These are phyloP conservation scores for Chiloscyllium punctatum DNA, from an alignment of 2,797 vertebrate species.

Conservation along the genomic window DNA sequence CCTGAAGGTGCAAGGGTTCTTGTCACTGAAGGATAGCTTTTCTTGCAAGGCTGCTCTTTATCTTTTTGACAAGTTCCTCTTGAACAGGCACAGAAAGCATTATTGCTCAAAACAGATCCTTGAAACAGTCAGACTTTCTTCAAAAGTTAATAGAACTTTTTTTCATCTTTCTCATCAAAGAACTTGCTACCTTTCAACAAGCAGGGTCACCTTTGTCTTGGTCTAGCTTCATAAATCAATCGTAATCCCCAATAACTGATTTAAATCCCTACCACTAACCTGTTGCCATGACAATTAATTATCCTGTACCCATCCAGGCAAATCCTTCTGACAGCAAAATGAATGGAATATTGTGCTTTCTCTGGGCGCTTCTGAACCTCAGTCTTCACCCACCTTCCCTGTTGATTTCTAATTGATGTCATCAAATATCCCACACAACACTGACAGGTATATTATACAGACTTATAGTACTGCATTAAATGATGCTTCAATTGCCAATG, in stretches of 20 bases:
- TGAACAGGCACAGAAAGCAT: constrained; percentile 21
- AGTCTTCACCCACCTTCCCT: not conserved
- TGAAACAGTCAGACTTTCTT: constrained; percentile 27
- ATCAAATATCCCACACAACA: constrained; percentile 20
- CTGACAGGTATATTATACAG: constrained; percentile 18
- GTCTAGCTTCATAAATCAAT: constrained; percentile 34
- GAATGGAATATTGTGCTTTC: constrained; percentile 36
- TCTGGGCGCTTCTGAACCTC: not conserved
- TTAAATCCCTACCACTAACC: constrained; percentile 30
- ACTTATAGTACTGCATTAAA: constrained; percentile 23
- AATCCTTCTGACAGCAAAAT: constrained; percentile 35
- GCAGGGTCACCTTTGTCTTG: constrained; percentile 33
- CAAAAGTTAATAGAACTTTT: constrained; percentile 15
- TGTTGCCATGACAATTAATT: constrained; percentile 36
- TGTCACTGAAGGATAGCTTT: constrained; percentile 3
- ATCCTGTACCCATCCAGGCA: constrained; percentile 32
- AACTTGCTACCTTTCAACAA: constrained; percentile 25
- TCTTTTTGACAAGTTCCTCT: constrained; percentile 32
- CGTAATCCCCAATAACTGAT: constrained; percentile 35
- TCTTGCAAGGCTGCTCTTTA: constrained; percentile 19
- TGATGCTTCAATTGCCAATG: not conserved
- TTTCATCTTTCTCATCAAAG: constrained; percentile 27
- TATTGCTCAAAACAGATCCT: constrained; percentile 24
- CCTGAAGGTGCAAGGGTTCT: not conserved
- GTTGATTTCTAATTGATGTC: constrained; percentile 32